Base-by-base conservation (phyloP, 1,140 invertebrate genomes). In the Orchestia grillus region DNA sequence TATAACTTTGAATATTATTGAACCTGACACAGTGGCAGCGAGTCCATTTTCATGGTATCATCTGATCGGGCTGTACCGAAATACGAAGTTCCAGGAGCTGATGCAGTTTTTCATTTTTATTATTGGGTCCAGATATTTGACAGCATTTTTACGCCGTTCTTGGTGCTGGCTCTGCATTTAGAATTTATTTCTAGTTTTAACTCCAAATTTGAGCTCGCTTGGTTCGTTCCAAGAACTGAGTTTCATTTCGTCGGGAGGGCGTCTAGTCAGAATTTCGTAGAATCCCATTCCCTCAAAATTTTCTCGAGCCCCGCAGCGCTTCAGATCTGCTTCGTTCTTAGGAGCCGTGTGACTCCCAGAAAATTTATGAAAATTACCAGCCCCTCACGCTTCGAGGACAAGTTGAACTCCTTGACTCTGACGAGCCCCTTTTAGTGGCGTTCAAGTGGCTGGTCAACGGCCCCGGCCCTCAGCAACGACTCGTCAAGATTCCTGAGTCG, bases 401-500 rank as follows among this genome's bases (percentile, higher is more conserved):
- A 77, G 62, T 77, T 77, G 28, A 77, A 77, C 62, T 77, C 62
- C 62, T 77, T 28, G 62, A 77, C 62, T 77, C 62, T 15, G 28
- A 28, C 62, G 1, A 23, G 62, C 62, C 62, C 62, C 28, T 77
- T 77, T 77, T 77, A 36, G 62, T 77, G 62, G 62, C 62, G 62
- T 36, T 77, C 62, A 77, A 77, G 62, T 77, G 62, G 62, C 62
- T 77, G 62, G 62, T 77, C 62, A 77, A 77, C 62, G 62, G 62
- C 62, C 62, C 62, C 62, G 62, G 28, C 62, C 28, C 62, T 77
- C 62, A 77, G 28, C 1, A 77, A 77, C 62, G 62, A 77, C 62
- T 77, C 62, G 62, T 77, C 62, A 77, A 77, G 62, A 77, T 77
- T 77, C 62, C 62, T 77, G 62, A 77, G 62, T 77, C 62, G 62